A percentile compares a stretch with the other conserved stretches of the same genome.
Evolutionary conservation across 2,797 vertebrate species (phyloP).

Genomic region (Champsocephalus gunnari): DNA sequence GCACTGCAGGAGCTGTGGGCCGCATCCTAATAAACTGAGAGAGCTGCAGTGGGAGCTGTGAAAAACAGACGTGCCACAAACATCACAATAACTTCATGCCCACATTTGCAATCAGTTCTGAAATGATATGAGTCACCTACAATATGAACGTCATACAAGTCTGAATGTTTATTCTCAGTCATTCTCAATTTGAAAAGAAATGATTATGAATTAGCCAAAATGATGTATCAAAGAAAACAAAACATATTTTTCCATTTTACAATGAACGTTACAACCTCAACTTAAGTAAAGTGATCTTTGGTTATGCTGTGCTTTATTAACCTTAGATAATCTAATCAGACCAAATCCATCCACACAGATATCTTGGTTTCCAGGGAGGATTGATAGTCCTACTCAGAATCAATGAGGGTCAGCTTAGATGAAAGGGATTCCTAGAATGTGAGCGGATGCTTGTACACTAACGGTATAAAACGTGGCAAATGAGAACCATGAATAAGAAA

Average conservation of each 20-base stretch:
- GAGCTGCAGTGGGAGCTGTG: slow-evolving; percentile 60
- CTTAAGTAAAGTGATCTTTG: slow-evolving; percentile 8
- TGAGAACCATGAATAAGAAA: not conserved
- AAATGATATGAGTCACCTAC: not conserved
- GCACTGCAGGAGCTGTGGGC: slow-evolving; percentile 64
- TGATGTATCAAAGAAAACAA: not conserved
- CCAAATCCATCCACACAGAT: not conserved
- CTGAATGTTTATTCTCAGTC: not conserved
- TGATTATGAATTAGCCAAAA: not conserved
- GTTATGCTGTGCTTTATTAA: not conserved
- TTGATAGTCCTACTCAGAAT: slow-evolving; percentile 21
- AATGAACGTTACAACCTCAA: not conserved
- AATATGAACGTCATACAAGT: not conserved
- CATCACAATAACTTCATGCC: slow-evolving; percentile 41
- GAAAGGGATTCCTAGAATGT: slow-evolving; percentile 2
- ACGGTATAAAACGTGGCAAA: not conserved
- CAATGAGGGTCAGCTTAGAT: not conserved
- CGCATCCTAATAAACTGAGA: slow-evolving; percentile 69
- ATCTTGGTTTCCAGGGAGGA: slow-evolving; percentile 16
- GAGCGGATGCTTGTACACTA: slow-evolving; percentile 1
- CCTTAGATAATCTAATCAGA: not conserved
- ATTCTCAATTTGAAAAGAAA: not conserved
- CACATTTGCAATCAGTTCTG: not conserved
- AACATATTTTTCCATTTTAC: not conserved
- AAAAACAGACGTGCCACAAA: slow-evolving; percentile 34